These are phyloP conservation scores for Cryptocephalus primarius DNA, from an alignment of 2,888 invertebrate species.

Conservation along the genomic window DNA sequence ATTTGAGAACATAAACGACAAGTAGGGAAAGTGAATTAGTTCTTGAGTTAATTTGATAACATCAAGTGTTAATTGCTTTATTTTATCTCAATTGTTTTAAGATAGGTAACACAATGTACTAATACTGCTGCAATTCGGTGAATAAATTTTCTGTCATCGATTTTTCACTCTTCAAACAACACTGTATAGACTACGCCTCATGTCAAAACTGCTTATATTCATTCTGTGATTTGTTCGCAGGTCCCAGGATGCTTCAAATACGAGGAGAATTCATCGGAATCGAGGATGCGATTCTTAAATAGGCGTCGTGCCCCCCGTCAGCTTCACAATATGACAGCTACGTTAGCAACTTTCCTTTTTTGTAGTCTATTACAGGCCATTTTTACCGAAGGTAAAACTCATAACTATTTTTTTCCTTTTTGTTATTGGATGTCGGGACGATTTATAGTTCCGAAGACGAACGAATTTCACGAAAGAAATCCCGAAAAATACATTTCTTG, in stretches of 20 bases:
- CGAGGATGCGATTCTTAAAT: slow-evolving; percentile 30
- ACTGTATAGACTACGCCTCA: background rate
- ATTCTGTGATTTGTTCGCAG: slow-evolving; percentile 26
- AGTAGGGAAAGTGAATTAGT: too few relatives aligned
- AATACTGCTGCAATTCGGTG: too few relatives aligned
- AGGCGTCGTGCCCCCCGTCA: slow-evolving; percentile 27
- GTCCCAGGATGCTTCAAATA: slow-evolving; percentile 32
- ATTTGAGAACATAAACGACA: too few relatives aligned
- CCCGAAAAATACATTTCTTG: background rate
- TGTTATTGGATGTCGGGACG: slow-evolving; percentile 2
- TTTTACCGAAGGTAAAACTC: slow-evolving; percentile 27
- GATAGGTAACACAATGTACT: too few relatives aligned
- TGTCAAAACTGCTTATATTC: slow-evolving; percentile 9
- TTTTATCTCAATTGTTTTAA: too few relatives aligned
- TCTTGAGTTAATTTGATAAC: too few relatives aligned
- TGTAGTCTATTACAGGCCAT: slow-evolving; percentile 29
- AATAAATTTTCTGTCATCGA: too few relatives aligned
- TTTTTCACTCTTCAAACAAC: too few relatives aligned
- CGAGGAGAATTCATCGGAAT: slow-evolving; percentile 28
- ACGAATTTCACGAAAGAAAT: background rate
- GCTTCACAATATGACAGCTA: slow-evolving; percentile 28
- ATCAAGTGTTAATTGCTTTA: too few relatives aligned
- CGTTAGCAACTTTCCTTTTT: slow-evolving; percentile 30
- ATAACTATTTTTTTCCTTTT: slow-evolving; percentile 19
- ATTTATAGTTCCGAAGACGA: background rate